These are phyloP conservation scores for Zaprionus vittiger DNA, from an alignment of 1,140 invertebrate species.

Conservation along the genomic window DNA sequence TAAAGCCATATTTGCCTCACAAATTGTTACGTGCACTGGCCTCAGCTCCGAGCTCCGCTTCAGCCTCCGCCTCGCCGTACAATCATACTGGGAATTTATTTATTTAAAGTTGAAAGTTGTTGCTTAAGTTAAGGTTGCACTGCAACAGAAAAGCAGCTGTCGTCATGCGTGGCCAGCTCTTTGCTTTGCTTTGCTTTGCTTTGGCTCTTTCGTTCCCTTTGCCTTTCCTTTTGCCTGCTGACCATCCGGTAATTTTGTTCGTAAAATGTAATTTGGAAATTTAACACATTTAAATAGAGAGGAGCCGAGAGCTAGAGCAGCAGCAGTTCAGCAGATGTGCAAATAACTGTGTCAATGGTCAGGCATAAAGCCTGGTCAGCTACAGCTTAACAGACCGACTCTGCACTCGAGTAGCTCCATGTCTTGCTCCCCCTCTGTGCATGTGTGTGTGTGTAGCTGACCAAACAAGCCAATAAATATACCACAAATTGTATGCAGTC, in stretches of 20 bases:
- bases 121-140: slow-evolving; percentile 65
- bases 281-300: slow-evolving; percentile 65
- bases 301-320: slow-evolving; percentile 23
- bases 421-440: not conserved
- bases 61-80: slow-evolving; percentile 5
- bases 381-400: slow-evolving; percentile 53
- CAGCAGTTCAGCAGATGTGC: slow-evolving; percentile 62
- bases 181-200: not conserved
- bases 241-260: slow-evolving; percentile 45
- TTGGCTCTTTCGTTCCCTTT: slow-evolving; percentile 5
- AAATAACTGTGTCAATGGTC: slow-evolving; percentile 77
- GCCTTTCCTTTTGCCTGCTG: slow-evolving; percentile 5
- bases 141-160: slow-evolving; percentile 25
- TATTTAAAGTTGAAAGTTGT: slow-evolving; percentile 80
- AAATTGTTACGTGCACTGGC: slow-evolving; percentile 68
- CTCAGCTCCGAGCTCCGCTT: slow-evolving; percentile 2
- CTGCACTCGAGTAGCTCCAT: slow-evolving; percentile 11
- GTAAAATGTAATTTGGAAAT: slow-evolving; percentile 62
- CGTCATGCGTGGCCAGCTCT: slow-evolving; percentile 23
- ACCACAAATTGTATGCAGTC: slow-evolving; percentile 80
- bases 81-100: slow-evolving; percentile 66
- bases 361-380: slow-evolving; percentile 49
- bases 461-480: slow-evolving; percentile 82
- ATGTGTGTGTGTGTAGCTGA: slow-evolving; percentile 41
- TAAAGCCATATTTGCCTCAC: slow-evolving; percentile 79